These are phyloP conservation scores for Lasioglossum albipes DNA, from an alignment of 1,140 invertebrate genomes.

Conservation along the genomic window DNA sequence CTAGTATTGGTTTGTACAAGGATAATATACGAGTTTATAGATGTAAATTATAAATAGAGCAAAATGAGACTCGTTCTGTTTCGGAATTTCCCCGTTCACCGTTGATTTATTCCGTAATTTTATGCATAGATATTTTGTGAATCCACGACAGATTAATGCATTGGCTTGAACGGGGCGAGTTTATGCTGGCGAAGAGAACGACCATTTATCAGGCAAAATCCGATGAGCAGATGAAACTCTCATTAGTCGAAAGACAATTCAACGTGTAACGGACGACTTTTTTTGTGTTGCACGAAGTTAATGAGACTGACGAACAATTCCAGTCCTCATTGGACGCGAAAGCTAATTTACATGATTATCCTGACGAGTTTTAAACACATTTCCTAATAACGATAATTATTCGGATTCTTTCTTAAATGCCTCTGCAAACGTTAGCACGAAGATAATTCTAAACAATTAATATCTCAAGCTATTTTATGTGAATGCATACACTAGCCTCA, in stretches of 20 bases:
- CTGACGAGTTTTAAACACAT: neutral
- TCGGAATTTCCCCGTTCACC: neutral
- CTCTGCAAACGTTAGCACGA: neutral
- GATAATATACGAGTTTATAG: too few relatives aligned
- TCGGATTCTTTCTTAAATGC: neutral
- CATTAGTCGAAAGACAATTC: constrained; percentile 40
- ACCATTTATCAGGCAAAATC: constrained; percentile 35
- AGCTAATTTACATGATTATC: constrained; percentile 25
- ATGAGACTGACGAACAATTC: constrained; percentile 9
- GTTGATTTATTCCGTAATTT: neutral
- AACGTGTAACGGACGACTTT: neutral
- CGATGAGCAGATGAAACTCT: constrained; percentile 42
- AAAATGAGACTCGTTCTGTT: neutral
- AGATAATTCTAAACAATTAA: too few relatives aligned
- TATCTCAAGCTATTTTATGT: too few relatives aligned
- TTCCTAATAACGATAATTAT: neutral
- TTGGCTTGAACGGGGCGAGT: constrained; percentile 25
- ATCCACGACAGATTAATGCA: constrained; percentile 25
- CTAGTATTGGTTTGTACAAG: too few relatives aligned
- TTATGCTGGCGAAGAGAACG: constrained; percentile 8
- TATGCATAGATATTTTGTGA: neutral
- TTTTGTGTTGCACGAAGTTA: neutral
- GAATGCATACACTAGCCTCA: too few relatives aligned
- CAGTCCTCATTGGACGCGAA: constrained; percentile 7
- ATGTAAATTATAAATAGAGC: neutral